Base-by-base conservation (phyloP, 2,113 vertebrate species). In the Microtus oregoni region DNA sequence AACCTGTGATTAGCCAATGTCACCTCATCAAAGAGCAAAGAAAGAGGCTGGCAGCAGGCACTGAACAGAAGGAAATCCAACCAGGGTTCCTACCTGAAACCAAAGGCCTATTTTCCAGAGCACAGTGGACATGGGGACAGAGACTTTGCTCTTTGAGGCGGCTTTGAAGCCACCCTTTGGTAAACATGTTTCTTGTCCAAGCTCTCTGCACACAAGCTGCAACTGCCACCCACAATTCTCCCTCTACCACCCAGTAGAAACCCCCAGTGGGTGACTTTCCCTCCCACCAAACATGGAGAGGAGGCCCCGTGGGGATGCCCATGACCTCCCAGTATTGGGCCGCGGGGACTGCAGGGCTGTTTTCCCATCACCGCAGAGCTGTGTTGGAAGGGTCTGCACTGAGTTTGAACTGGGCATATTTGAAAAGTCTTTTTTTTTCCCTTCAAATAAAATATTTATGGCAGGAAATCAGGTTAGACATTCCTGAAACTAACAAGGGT, bases 401-500 rank as follows among this genome's bases (percentile, higher is more conserved):
- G 70, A 96, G 97, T 98, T 98, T 98, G 97, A 97, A 97, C 94
- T 98, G 98, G 98, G 98, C 98, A 78, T 97, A 96, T 98, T 98
- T 98, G 97, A 98, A 98, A 99, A 98, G 98, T 75, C 94, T 97
- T 98, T 73, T 58, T 82, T 41, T 83, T 4, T 30, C 13, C 28
- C 63, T 67, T 67, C 63, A n/a, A 2, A 98, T 98, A 98, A 98
- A 98, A 98, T 98, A 98, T 98, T 98, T 99, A 98, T 98, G 98
- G 98, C 97, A 98, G 98, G 98, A 99, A 98, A 98, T 98, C 97
- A 98, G 97, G 96, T 97, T 98, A 98, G 97, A 98, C 98, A 99
- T 99, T 98, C 98, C 97, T 98, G 97, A 98, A 98, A 90, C 96
- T 89, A 83, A 94, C 98, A 96, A 95, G 95, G 95, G 97, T 89